Percentiles rank a stretch among this genome's conserved stretches.
Evolutionary conservation across 2,113 vertebrate genomes (phyloP).

Genomic region (Struthio camelus): DNA sequence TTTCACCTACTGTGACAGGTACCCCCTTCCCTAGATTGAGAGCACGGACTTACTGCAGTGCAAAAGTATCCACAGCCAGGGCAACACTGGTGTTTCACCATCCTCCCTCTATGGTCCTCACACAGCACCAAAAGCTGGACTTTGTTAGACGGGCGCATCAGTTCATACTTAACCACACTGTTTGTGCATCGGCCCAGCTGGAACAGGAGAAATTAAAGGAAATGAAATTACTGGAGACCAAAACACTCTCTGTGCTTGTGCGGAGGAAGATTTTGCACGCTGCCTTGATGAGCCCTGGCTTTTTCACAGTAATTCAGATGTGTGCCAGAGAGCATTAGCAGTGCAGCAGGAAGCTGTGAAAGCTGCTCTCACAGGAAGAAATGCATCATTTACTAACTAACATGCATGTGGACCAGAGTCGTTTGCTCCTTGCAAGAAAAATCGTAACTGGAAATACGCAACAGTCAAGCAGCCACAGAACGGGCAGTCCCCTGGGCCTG

Average conservation of each 20-base stretch:
- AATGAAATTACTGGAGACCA: conserved; percentile 64
- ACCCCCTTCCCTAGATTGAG: conserved; percentile 53
- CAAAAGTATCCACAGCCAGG: conserved; percentile 97
- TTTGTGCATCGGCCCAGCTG: conserved; percentile 91
- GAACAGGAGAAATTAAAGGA: conserved; percentile 59
- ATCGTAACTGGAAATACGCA: not conserved
- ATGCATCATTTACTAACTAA: conserved; percentile 53
- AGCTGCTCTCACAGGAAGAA: conserved; percentile 42
- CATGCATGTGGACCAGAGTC: conserved; percentile 42
- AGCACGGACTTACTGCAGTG: conserved; percentile 82
- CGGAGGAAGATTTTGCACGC: conserved; percentile 9
- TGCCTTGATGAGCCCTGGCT: conserved; percentile 25
- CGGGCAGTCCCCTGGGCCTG: conserved; percentile 53
- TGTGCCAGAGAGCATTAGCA: conserved; percentile 47
- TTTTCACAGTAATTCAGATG: conserved; percentile 6
- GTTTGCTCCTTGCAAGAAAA: not conserved
- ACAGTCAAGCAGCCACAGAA: conserved; percentile 44
- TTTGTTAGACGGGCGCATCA: conserved; percentile 95
- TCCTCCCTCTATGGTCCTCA: conserved; percentile 94
- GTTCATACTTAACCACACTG: conserved; percentile 90
- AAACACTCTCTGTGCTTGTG: conserved; percentile 32
- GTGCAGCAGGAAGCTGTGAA: conserved; percentile 36
- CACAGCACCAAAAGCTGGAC: conserved; percentile 93
- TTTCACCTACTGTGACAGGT: conserved; percentile 42
- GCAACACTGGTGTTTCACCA: conserved; percentile 98